Conservation (phyloP, 2,888 invertebrate species). For the Octonoba sinensis region DNA sequence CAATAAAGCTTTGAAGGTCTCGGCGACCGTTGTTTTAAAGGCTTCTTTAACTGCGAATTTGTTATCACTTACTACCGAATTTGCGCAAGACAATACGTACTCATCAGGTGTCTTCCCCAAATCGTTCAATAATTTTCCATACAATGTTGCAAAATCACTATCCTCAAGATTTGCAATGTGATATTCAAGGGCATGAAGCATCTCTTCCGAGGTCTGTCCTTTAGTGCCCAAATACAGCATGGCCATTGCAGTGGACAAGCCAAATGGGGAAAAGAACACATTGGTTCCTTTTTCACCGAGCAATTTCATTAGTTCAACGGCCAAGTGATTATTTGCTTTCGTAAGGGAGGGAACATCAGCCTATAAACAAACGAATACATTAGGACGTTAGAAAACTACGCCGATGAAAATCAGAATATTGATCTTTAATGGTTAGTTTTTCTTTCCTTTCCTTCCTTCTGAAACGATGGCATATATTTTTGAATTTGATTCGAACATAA, state of each 20-base stretch:
- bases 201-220: constrained; percentile 20
- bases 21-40: constrained; percentile 30
- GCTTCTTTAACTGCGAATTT: constrained; percentile 16
- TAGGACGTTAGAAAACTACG: too few relatives aligned
- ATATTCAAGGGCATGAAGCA: too few relatives aligned
- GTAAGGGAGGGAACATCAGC: not conserved
- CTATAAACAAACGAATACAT: too few relatives aligned
- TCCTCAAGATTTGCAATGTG: too few relatives aligned
- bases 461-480: too few relatives aligned
- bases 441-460: too few relatives aligned
- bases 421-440: too few relatives aligned
- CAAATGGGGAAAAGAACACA: constrained; percentile 56
- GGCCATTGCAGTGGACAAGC: constrained; percentile 47
- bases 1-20: constrained; percentile 38
- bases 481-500: too few relatives aligned
- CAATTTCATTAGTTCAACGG: constrained; percentile 17
- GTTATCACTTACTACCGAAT: constrained; percentile 13
- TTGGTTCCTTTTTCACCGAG: constrained; percentile 25
- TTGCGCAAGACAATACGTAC: constrained; percentile 28
- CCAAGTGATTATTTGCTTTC: constrained; percentile 35
- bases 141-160: too few relatives aligned
- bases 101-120: not conserved
- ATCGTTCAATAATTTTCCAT: constrained; percentile 6
- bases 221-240: constrained; percentile 43
- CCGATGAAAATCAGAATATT: too few relatives aligned